Conservation (phyloP, 2,888 invertebrate genomes). For the Drosophila mercatorum region DNA sequence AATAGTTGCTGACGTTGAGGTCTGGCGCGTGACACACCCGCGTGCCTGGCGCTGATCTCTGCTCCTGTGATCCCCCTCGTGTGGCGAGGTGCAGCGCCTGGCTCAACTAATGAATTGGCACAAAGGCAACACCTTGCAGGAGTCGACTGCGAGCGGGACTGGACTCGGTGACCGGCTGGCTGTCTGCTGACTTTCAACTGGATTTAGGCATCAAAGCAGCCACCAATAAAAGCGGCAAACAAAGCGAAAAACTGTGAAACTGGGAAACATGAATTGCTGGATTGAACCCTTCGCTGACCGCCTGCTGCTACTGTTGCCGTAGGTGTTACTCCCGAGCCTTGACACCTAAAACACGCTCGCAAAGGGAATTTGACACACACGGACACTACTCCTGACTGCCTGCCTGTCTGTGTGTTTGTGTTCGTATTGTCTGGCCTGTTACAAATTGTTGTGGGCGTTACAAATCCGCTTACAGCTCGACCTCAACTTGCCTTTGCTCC, state of each 20-base stretch:
- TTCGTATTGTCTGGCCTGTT: constrained; percentile 71
- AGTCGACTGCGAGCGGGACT: constrained; percentile 13
- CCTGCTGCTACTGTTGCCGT: constrained; percentile 47
- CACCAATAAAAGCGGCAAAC: constrained; percentile 72
- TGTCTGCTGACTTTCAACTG: constrained; percentile 43
- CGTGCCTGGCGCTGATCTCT: constrained; percentile 15
- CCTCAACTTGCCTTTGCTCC: constrained; percentile 48
- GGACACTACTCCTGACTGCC: not conserved
- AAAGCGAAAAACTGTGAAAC: constrained; percentile 52
- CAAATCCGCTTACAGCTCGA: constrained; percentile 82
- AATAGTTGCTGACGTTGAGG: constrained; percentile 16
- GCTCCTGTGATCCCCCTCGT: constrained; percentile 1
- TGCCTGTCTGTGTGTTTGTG: not conserved
- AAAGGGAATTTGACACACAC: constrained; percentile 44
- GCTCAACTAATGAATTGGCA: constrained; percentile 58
- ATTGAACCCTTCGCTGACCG: constrained; percentile 54
- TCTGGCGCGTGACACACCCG: constrained; percentile 48
- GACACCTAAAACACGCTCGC: constrained; percentile 38
- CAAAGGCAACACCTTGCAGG: constrained; percentile 66
- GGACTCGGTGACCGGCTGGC: not conserved
- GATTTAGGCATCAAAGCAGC: constrained; percentile 59
- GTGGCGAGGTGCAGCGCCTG: constrained; percentile 49
- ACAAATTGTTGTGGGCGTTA: constrained; percentile 85
- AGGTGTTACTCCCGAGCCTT: constrained; percentile 30
- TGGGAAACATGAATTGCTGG: constrained; percentile 31